These are phyloP conservation scores for Rhamnusium bicolor DNA, from an alignment of 2,888 invertebrate genomes.

Conservation along the genomic window DNA sequence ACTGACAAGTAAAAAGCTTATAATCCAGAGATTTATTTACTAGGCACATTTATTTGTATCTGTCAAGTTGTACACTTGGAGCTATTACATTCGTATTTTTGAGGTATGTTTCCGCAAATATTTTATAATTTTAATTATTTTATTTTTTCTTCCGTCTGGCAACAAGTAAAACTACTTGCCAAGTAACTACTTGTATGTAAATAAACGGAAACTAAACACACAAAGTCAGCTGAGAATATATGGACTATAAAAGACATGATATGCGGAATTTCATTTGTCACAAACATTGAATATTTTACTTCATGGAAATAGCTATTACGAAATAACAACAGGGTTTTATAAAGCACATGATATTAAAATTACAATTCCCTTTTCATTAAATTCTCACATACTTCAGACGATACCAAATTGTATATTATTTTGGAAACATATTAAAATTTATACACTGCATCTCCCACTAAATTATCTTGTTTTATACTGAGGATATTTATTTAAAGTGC, in stretches of 20 bases:
- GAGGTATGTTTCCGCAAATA: not conserved
- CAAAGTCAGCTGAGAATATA: not conserved
- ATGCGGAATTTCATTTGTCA: constrained; percentile 1
- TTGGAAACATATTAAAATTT: not conserved
- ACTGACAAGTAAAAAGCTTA: not conserved
- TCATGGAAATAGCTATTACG: not conserved
- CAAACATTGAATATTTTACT: constrained; percentile 9
- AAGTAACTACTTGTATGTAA: not conserved
- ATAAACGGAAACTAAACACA: not conserved
- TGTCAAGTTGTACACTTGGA: not conserved
- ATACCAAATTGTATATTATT: not conserved
- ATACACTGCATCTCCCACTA: not conserved
- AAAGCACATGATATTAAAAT: not conserved
- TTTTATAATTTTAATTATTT: not conserved
- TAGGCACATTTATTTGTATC: not conserved
- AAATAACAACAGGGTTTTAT: constrained; percentile 1
- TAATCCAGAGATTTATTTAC: not conserved
- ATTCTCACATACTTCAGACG: not conserved
- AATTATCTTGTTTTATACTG: not conserved
- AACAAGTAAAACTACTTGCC: not conserved
- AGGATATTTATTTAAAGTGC: not conserved
- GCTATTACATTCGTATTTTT: not conserved
- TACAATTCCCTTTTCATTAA: not conserved
- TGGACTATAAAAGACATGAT: constrained; percentile 5
- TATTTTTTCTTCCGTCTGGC: not conserved